phyloP scores from a whole-genome alignment of 2,888 invertebrate genomes.

The Tricholauxania praeusta region DNA sequence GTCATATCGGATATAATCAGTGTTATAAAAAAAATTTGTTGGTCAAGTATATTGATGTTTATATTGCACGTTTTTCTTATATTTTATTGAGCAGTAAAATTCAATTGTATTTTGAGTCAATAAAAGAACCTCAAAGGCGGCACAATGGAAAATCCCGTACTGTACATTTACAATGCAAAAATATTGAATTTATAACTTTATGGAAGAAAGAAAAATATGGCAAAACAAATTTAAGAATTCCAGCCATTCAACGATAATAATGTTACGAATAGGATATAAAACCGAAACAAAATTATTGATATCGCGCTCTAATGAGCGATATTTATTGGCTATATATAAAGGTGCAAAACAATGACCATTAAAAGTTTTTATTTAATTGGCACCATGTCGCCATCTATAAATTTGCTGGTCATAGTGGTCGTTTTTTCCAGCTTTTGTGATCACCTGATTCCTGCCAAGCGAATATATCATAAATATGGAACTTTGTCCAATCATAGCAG shows the following conservation, averaged over 20 bases:
- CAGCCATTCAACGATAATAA: neutral
- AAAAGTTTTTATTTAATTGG: conserved; percentile 14
- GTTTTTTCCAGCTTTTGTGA: conserved; percentile 61
- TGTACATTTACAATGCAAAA: no score
- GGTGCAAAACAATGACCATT: conserved; percentile 14
- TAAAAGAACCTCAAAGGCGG: neutral
- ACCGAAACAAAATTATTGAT: neutral
- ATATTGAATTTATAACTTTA: no score
- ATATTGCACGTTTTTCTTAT: no score
- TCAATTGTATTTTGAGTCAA: no score
- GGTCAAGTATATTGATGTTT: no score
- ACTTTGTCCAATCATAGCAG: neutral
- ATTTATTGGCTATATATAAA: conserved; percentile 14
- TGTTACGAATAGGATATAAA: no score
- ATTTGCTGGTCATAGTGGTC: conserved; percentile 42
- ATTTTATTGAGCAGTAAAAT: no score
- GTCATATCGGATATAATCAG: no score
- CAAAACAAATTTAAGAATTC: neutral
- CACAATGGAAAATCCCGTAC: neutral
- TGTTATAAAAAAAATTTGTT: no score
- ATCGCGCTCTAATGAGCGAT: neutral
- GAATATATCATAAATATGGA: conserved; percentile 56
- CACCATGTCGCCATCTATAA: neutral
- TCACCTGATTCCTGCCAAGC: conserved; percentile 57
- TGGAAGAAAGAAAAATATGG: no score